Evolutionary conservation across 2,113 vertebrate genomes (phyloP), one percentile per base, ranked within the genome.

Genomic region (Sporophila hypoxantha): DNA sequence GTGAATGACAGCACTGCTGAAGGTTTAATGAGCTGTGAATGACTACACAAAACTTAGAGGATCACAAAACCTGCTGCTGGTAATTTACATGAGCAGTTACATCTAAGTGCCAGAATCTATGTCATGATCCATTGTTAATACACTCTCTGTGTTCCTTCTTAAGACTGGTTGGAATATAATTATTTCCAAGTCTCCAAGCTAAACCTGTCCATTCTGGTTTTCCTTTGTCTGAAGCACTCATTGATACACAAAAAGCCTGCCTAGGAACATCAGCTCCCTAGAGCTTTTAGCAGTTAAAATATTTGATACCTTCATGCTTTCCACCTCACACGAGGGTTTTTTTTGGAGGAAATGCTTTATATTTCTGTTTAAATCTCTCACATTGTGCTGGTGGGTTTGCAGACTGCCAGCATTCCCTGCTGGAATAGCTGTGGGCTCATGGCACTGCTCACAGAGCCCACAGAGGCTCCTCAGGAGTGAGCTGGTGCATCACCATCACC

Each of bases 21-120:
- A 95, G 69, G 75, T 73, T 95, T 95, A 95, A 95, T 89, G 82
- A 94, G 78, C 39, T 94, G 71, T 93, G 94, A 95, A 94, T 88
- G 71, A 76, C 93, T 91, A 12, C 15, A 92, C 92, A 93, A 94
- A 93, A 94, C 44, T 59, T 59, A 32, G 27, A 65, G 76, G 81
- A 89, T 88, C 78, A 94, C 82, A 94, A 87, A 93, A 90, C 68
- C 83, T 89, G 73, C 84, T 93, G 18, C 86, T 91, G 57, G 41
- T 85, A 93, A 94, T 93, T 93, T 95, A 92, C 68, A 76, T 73
- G 81, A 96, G 85, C 92, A 91, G 85, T 81, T 85, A 87, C 77
- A 93, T 80, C 53, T 55, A 62, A 93, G 39, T 84, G 59, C 60
- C 69, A 85, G 67, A 85, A 82, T 94, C 86, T 91, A 10, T 82